These are phyloP conservation scores for Macrotus californicus DNA, from an alignment of 2,113 vertebrate genomes.

Conservation along the genomic window DNA sequence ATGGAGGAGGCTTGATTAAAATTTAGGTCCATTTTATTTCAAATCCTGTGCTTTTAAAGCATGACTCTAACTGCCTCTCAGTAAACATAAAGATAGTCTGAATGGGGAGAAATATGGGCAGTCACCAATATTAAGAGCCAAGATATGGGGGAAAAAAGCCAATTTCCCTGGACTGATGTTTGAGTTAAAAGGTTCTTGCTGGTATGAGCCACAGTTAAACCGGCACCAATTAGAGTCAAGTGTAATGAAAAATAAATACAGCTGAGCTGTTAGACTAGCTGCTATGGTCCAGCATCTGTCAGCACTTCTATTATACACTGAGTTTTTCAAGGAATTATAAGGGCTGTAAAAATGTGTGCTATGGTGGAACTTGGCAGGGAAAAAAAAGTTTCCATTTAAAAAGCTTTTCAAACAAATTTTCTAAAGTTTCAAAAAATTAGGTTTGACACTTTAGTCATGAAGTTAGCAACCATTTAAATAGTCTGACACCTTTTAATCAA, in stretches of 20 bases:
- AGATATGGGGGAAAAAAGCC: conserved; percentile 33
- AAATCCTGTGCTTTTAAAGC: not conserved
- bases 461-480: conserved; percentile 74
- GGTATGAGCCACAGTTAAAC: conserved; percentile 73
- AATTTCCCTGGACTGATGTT: conserved; percentile 71
- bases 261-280: conserved; percentile 78
- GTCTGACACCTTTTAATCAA: conserved; percentile 63
- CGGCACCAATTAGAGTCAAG: conserved; percentile 81
- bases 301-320: conserved; percentile 80
- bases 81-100: conserved; percentile 44
- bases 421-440: conserved; percentile 56
- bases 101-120: conserved; percentile 64
- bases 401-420: conserved; percentile 55
- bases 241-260: conserved; percentile 85
- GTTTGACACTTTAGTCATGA: conserved; percentile 62
- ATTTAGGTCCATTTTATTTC: not conserved
- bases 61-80: not conserved
- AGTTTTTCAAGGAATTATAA: conserved; percentile 82
- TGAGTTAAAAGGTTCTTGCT: conserved; percentile 76
- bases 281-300: conserved; percentile 79
- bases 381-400: conserved; percentile 74
- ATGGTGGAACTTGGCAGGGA: conserved; percentile 77
- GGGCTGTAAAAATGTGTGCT: conserved; percentile 79
- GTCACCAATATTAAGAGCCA: conserved; percentile 44
- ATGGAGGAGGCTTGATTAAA: not conserved